Evolutionary conservation across 1,140 invertebrate species (phyloP), one percentile per base, ranked within the genome.

Genomic region (Nymphalis io): DNA sequence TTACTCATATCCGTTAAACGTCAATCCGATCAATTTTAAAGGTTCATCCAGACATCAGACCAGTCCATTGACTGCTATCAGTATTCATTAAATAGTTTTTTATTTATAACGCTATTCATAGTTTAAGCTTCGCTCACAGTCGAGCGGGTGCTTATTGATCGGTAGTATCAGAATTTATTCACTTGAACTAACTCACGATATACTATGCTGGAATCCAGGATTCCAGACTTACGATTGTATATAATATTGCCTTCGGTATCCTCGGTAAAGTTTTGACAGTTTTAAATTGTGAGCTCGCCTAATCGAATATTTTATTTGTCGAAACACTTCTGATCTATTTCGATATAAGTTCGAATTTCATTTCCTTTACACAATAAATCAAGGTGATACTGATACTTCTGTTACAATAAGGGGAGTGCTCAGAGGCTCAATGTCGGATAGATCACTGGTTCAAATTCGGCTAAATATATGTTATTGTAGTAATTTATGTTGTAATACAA

Each of bases 231-330:
- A 53, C 61, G 53, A 53, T 63, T 63, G 61, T 63, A 63, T 46
- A 46, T 27, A 63, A 64, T 64, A 57, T 64, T 64, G 62, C 62
- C 51, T 42, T 53, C 38, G 48, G 48, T 20, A 64, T 33, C 21
- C 21, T 64, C 6, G 18, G 18, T 33, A 64, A 64, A 64, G 51
- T 57, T 64, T 57, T 23, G 62, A 64, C 62, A 64, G 51, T 64
- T 64, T 64, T 55, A 64, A 64, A 64, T 57, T 55, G 48, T 64
- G 61, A 53, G 46, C 62, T 64, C 16, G 62, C 48, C 57, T 64
- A 40, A 53, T 64, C 48, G 62, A 55, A 51, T 51, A 64, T 64
- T 64, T 59, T 55, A 55, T 55, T 55, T 33, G 23, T 57, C 38
- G 39, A 16, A 18, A 33, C 53, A 64, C 62, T 64, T 64, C 23